Conservation (phyloP, 2,113 vertebrate species). For the Callaeas wilsoni region DNA sequence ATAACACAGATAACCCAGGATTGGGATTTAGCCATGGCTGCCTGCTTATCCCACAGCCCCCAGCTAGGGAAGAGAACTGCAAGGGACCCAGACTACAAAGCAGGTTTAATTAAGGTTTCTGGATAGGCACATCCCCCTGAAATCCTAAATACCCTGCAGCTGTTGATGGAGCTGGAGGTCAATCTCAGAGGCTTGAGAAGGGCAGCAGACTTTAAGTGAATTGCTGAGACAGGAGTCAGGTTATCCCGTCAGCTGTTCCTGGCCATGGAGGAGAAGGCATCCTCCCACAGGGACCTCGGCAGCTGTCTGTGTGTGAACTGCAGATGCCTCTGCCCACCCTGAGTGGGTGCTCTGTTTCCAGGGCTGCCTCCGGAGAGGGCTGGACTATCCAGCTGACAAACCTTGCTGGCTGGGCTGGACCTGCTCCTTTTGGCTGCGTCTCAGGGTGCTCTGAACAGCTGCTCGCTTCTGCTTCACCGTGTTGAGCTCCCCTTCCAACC, state of each 20-base stretch:
- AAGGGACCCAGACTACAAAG: neutral
- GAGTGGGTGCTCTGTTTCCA: neutral
- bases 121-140: neutral
- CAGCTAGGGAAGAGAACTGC: neutral
- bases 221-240: neutral
- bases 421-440: conserved; percentile 61
- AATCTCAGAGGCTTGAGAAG: neutral
- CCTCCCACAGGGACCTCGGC: neutral
- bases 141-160: neutral
- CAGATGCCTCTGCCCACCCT: neutral
- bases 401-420: conserved; percentile 68
- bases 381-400: neutral
- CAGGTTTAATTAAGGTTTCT: neutral
- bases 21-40: neutral
- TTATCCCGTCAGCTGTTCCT: neutral
- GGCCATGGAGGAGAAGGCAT: neutral
- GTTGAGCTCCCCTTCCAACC: conserved; percentile 81
- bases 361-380: neutral
- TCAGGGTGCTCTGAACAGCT: conserved; percentile 67
- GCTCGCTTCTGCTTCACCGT: conserved; percentile 81
- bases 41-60: neutral
- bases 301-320: neutral
- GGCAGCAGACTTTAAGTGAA: neutral
- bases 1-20: neutral
- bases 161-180: neutral